phyloP scores from a whole-genome alignment of 2,797 vertebrate species.

The Pachyuromys duprasi region DNA sequence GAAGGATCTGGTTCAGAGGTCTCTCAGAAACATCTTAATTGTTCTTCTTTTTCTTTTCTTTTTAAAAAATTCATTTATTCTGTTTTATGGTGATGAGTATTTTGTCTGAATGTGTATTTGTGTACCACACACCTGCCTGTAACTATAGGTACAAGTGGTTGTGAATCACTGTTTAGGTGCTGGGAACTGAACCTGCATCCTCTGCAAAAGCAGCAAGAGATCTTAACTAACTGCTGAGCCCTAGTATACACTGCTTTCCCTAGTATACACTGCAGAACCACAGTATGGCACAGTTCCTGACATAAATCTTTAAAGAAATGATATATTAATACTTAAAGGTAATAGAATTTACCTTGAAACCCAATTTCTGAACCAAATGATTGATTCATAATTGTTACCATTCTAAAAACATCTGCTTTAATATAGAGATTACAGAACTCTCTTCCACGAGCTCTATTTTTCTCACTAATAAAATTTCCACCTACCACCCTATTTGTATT shows the following conservation, averaged over 20 bases:
- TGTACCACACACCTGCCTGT: background rate
- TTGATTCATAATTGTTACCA: conserved; percentile 1
- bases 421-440: background rate
- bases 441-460: background rate
- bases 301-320: conserved; percentile 9
- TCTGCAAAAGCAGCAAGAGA: background rate
- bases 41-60: background rate
- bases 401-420: conserved; percentile 57
- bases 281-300: background rate
- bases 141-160: background rate
- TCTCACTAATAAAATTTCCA: conserved; percentile 40
- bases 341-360: conserved; percentile 42
- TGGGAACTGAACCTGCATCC: background rate
- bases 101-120: background rate
- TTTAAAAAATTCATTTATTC: background rate
- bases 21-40: background rate
- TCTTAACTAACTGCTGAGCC: background rate
- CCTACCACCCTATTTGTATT: conserved; percentile 46
- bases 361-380: background rate
- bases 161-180: background rate
- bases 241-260: background rate
- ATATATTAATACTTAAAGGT: conserved; percentile 43
- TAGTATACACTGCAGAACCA: background rate
- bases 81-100: background rate
- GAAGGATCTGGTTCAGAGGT: background rate